Base-by-base conservation (phyloP, 1,140 invertebrate genomes). In the Sitobion miscanthi region DNA sequence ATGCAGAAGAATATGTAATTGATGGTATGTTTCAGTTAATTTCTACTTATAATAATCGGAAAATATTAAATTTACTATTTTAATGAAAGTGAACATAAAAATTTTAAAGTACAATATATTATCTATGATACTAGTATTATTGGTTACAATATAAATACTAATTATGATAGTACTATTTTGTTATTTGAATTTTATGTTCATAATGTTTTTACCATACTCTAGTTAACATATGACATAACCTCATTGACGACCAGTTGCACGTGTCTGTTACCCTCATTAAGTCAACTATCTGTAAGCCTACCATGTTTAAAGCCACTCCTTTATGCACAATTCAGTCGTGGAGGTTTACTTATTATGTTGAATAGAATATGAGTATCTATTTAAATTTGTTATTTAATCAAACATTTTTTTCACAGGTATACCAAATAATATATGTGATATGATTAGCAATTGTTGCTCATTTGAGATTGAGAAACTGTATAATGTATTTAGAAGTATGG, bases 401-500 rank as follows among this genome's bases (percentile, higher is more conserved):
- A 6, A 0, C 14, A 30, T 62, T 90, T 69, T 42, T 93, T 86
- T 93, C 0, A 42, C 62, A 93, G 91, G 6, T 93, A 30, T 93
- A 54, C 82, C 91, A 38, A 49, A 54, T 25, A 85, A 42, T 86
- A 86, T 93, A 20, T 11, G 82, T 30, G 49, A 85, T n/a, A 17
- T 93, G 35, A 35, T 93, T 3, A 30, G n/a, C 21, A 93, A 17
- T 42, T 42, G 57, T 54, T 93, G 45, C 35, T 86, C 77, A 35
- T 52, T 93, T 52, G 82, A 86, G 21, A 83, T 45, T 42, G 91
- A 93, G 30, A n/a, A 57, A 93, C 82, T 88, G 4, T 94, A 82
- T 54, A 94, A 93, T 93, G 88, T 94, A 38, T 54, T 52, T 89
- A 89, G 42, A 54, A 93, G 88, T 52, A 45, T 42, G 5, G 25